These are phyloP conservation scores for Petrolisthes cinctipes DNA, from an alignment of 2,888 invertebrate species.

Conservation along the genomic window DNA sequence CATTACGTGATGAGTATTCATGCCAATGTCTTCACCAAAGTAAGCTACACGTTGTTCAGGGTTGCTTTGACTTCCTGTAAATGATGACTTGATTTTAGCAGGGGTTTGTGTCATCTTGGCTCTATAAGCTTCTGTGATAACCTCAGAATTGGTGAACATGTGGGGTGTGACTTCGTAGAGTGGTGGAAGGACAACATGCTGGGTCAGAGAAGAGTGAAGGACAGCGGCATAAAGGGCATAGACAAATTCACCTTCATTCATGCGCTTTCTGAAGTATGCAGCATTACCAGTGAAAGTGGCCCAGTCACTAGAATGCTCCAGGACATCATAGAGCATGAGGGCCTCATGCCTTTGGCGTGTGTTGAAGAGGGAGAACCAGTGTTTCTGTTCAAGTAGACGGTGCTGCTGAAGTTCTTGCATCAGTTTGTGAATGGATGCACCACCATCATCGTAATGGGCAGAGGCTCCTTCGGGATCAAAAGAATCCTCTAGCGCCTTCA, in stretches of 20 bases:
- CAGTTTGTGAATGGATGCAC: slow-evolving; percentile 23
- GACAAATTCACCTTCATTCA: slow-evolving; percentile 78
- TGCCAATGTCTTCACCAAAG: slow-evolving; percentile 80
- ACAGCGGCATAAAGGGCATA: slow-evolving; percentile 76
- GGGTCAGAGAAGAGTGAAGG: slow-evolving; percentile 71
- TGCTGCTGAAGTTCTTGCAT: slow-evolving; percentile 40
- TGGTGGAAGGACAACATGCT: slow-evolving; percentile 76
- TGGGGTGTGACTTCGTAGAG: slow-evolving; percentile 79
- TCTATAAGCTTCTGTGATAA: slow-evolving; percentile 72
- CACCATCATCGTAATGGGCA: slow-evolving; percentile 37
- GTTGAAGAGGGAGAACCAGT: slow-evolving; percentile 77
- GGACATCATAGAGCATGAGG: slow-evolving; percentile 66
- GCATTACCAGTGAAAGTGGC: slow-evolving; percentile 66
- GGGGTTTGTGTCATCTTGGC: slow-evolving; percentile 67
- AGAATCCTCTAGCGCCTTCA: slow-evolving; percentile 24
- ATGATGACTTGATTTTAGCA: slow-evolving; percentile 67
- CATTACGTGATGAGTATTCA: slow-evolving; percentile 76
- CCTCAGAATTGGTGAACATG: slow-evolving; percentile 76
- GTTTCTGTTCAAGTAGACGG: slow-evolving; percentile 74
- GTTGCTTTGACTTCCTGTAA: slow-evolving; percentile 70
- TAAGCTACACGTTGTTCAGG: slow-evolving; percentile 76
- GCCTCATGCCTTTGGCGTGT: slow-evolving; percentile 71
- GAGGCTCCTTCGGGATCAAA: slow-evolving; percentile 35
- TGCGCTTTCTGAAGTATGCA: slow-evolving; percentile 74
- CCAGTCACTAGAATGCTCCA: slow-evolving; percentile 66